phyloP scores from a whole-genome alignment of 1,140 invertebrate species.

The Heliconius nattereri region DNA sequence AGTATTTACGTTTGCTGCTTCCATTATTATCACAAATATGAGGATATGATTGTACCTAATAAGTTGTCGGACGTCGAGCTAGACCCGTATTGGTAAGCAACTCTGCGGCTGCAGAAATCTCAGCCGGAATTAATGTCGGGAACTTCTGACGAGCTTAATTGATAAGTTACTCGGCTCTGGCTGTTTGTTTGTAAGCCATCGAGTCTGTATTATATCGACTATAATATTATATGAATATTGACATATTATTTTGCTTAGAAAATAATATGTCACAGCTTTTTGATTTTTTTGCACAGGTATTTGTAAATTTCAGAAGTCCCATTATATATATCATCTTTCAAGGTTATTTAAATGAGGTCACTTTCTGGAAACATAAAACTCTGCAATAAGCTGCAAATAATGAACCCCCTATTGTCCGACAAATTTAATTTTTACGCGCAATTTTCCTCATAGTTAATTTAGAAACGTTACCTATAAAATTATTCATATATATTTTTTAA shows the following conservation, averaged over 20 bases:
- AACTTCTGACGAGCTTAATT: constrained; percentile 12
- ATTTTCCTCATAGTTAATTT: neutral
- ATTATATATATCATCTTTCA: neutral
- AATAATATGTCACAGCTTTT: too few relatives aligned
- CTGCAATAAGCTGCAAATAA: neutral
- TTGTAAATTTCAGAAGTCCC: neutral
- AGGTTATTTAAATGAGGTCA: neutral
- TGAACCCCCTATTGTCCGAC: neutral
- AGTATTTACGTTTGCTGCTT: neutral
- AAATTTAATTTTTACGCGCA: neutral
- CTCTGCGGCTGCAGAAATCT: neutral
- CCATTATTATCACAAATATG: neutral
- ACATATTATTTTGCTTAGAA: too few relatives aligned
- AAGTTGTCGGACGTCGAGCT: neutral
- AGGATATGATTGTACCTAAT: neutral
- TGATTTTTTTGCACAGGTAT: neutral
- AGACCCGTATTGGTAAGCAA: neutral
- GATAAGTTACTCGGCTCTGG: neutral
- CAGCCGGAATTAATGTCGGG: constrained; percentile 2
- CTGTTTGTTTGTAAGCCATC: constrained; percentile 1
- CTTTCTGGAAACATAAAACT: neutral
- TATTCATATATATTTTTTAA: neutral
- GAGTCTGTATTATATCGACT: neutral
- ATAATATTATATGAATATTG: too few relatives aligned
- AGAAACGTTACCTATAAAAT: neutral